phyloP scores from a whole-genome alignment of 2,113 vertebrate species.

The Zeus faber region DNA sequence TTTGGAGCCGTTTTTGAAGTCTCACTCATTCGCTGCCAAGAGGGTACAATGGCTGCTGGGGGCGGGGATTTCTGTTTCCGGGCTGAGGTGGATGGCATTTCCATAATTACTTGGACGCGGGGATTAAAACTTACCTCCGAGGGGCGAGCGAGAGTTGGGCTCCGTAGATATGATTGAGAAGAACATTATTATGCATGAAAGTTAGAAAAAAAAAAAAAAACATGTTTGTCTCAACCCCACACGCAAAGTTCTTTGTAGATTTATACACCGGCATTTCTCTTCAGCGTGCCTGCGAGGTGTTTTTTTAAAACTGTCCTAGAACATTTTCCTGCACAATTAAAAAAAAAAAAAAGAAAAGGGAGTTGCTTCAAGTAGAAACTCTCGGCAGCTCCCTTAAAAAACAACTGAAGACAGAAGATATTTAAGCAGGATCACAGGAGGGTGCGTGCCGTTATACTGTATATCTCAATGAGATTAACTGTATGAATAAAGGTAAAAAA shows the following conservation, averaged over 20 bases:
- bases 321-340: neutral
- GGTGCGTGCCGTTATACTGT: too few species aligned
- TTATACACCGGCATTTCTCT: too few species aligned
- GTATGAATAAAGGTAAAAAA: too few species aligned
- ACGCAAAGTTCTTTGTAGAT: neutral
- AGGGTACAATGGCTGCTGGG: neutral
- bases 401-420: too few species aligned
- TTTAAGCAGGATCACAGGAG: too few species aligned
- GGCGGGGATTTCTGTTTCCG: neutral
- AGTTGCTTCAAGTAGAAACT: too few species aligned
- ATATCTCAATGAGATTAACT: too few species aligned
- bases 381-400: too few species aligned
- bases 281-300: too few species aligned
- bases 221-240: neutral
- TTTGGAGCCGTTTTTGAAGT: constrained; percentile 16
- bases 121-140: constrained; percentile 18
- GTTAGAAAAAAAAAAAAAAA: neutral
- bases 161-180: constrained; percentile 1
- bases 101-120: constrained; percentile 10
- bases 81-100: constrained; percentile 30
- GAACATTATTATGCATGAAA: neutral
- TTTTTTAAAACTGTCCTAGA: too few species aligned
- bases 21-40: constrained; percentile 21
- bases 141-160: neutral
- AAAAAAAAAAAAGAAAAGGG: too few species aligned